phyloP scores from a whole-genome alignment of 2,888 invertebrate species.

The Parelbella ahira region DNA sequence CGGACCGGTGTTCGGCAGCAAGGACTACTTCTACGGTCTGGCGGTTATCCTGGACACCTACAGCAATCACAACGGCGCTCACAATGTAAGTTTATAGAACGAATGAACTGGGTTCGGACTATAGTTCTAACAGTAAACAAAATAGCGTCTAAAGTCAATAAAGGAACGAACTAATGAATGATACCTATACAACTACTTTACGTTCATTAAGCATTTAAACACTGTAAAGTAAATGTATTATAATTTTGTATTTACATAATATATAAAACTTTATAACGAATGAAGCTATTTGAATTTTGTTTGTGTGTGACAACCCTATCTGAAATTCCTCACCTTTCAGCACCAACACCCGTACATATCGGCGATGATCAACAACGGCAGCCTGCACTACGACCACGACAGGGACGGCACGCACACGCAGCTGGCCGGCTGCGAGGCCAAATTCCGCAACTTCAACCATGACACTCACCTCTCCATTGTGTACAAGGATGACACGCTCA shows the following conservation, averaged over 20 bases:
- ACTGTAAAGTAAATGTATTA: no score
- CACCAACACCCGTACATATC: conserved; percentile 99
- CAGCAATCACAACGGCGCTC: conserved; percentile 99
- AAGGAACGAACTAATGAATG: no score
- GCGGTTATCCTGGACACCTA: conserved; percentile 98
- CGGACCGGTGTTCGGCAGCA: conserved; percentile 97
- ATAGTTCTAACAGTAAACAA: no score
- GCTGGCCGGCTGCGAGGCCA: conserved; percentile 97
- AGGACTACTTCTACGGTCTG: conserved; percentile 93
- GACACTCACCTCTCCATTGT: conserved; percentile 95
- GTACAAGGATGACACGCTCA: conserved; percentile 94
- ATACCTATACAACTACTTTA: no score
- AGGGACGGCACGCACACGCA: conserved; percentile 99
- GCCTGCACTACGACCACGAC: conserved; percentile 98
- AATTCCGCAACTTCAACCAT: conserved; percentile 93
- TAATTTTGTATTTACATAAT: no score
- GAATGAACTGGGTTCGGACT: no score
- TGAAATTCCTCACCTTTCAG: no score
- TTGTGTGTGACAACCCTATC: no score
- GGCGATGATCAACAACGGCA: conserved; percentile 98
- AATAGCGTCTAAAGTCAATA: no score
- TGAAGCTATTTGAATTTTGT: no score
- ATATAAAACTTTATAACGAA: no score
- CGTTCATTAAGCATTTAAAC: no score
- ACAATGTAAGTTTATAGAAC: conserved; percentile 97